Conservation (phyloP, 1,140 invertebrate genomes). For the Danaus plexippus region DNA sequence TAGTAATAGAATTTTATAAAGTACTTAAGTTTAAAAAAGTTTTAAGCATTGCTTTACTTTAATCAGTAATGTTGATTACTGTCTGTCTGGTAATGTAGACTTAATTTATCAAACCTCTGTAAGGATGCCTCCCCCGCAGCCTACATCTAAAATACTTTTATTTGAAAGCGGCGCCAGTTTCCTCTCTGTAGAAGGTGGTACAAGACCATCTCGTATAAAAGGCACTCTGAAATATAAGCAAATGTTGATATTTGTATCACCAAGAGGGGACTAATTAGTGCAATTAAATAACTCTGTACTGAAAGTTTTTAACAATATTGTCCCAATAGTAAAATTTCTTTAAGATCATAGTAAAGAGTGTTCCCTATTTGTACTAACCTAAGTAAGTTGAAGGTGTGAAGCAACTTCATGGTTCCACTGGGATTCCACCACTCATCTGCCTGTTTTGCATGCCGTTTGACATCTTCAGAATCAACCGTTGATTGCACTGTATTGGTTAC, state of each 20-base stretch:
- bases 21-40: background rate
- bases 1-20: background rate
- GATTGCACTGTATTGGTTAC: background rate
- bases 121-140: slow-evolving; percentile 90
- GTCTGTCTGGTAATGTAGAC: background rate
- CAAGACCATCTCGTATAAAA: slow-evolving; percentile 80
- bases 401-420: slow-evolving; percentile 45
- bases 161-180: slow-evolving; percentile 74
- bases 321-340: slow-evolving; percentile 3
- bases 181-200: slow-evolving; percentile 46
- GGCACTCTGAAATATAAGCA: slow-evolving; percentile 72
- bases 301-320: background rate
- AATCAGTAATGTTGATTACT: background rate
- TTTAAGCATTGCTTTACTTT: background rate
- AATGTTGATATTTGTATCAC: too few relatives aligned
- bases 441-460: slow-evolving; percentile 2
- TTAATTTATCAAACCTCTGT: slow-evolving; percentile 72
- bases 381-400: slow-evolving; percentile 73
- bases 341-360: slow-evolving; percentile 1
- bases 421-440: too few relatives aligned
- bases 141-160: slow-evolving; percentile 86
- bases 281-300: too few relatives aligned
- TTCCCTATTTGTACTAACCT: slow-evolving; percentile 25
- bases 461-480: slow-evolving; percentile 5
- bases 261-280: too few relatives aligned